Evolutionary conservation across 2,888 invertebrate genomes (phyloP).

Genomic region (Gonocerus acuteangulatus): DNA sequence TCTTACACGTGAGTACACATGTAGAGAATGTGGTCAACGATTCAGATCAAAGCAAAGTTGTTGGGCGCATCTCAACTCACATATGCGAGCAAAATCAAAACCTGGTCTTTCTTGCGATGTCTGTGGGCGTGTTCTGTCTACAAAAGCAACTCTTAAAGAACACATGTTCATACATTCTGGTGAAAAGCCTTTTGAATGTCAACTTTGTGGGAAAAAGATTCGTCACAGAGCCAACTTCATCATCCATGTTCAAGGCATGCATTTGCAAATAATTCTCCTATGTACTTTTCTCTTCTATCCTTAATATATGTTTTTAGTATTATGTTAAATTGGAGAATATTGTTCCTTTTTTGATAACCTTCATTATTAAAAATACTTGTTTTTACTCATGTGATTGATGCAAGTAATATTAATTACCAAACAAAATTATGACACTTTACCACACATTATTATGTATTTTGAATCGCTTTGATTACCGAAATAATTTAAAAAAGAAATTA

Average conservation of each 20-base stretch:
- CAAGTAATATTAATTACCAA: no score
- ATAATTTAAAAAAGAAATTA: no score
- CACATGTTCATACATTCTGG: conserved; percentile 37
- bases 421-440: no score
- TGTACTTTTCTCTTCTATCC: background rate
- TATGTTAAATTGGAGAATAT: no score
- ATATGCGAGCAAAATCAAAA: conserved; percentile 29
- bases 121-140: conserved; percentile 36
- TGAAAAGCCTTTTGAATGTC: conserved; percentile 37
- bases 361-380: no score
- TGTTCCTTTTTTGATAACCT: no score
- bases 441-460: no score
- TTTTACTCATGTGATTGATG: no score
- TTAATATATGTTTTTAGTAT: no score
- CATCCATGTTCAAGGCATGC: conserved; percentile 35
- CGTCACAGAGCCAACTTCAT: conserved; percentile 36
- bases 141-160: conserved; percentile 35
- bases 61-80: conserved; percentile 37
- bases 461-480: no score
- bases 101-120: conserved; percentile 31
- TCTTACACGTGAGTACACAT: conserved; percentile 24
- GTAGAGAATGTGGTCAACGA: conserved; percentile 41
- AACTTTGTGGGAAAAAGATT: conserved; percentile 36
- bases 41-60: conserved; percentile 38
- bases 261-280: background rate